Base-by-base conservation (phyloP, 2,888 invertebrate genomes). In the Coenonympha glycerion region DNA sequence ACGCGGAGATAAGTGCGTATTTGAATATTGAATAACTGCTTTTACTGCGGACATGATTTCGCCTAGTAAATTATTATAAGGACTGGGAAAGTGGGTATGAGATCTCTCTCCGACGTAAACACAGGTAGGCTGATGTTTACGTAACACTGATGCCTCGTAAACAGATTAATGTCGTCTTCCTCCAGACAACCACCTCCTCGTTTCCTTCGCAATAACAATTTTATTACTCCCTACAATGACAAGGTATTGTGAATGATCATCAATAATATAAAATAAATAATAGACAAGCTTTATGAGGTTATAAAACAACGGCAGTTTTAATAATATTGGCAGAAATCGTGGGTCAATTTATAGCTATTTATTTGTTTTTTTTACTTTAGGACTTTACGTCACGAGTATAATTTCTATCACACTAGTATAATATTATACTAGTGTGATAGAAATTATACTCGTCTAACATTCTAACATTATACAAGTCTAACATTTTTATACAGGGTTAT, bases 131-230 rank as follows among this genome's bases (percentile, higher is more conserved):
- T 61, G 66, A 66, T n/a, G n/a, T n/a, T 71, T 72, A 73, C 67
- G 69, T 71, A 74, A 71, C 68, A 64, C 15, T 70, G 71, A 74
- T 78, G 71, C 73, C 71, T 71, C 74, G 73, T 79, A 75, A 79
- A 79, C 79, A 79, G 73, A 77, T 79, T 80, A 78, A 76, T 76
- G 65, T 62, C 63, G 63, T 60, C 65, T 58, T 62, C 61, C 64
- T 59, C 64, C 63, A 60, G 56, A 64, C 64, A 65, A 70, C 60
- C 58, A 59, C 60, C 58, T 50, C 57, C 54, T 52, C 65, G 54
- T 56, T 50, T 57, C 56, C 59, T 49, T 41, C 44, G 68, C 63
- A 54, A 66, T 66, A 66, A 71, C 69, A 60, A 67, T 71, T 73
- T 72, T 72, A 73, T 68, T 69, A 64, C 63, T 55, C 46, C 60